A percentile compares a stretch with the other conserved stretches of the same genome.
Evolutionary conservation across 2,797 vertebrate genomes (phyloP).

Genomic region (Loris lydekkerianus): DNA sequence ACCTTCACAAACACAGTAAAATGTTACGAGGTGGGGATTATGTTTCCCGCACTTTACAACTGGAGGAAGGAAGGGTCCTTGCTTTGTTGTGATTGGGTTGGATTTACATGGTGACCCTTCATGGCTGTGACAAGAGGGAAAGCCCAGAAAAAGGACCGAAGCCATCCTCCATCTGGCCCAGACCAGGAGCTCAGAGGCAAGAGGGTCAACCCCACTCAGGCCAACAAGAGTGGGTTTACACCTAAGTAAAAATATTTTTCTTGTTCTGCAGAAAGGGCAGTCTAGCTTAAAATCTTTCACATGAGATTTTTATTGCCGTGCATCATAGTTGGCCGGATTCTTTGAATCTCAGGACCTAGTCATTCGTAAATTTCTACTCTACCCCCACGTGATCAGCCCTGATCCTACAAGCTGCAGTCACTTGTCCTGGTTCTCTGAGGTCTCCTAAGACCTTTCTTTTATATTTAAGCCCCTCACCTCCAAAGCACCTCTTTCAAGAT

Average conservation of each 20-base stretch:
- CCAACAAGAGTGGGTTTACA: not conserved
- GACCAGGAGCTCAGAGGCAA: not conserved
- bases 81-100: not conserved
- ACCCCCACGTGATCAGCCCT: not conserved
- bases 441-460: not conserved
- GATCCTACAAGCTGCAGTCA: not conserved
- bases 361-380: not conserved
- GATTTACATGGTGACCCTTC: not conserved
- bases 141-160: not conserved
- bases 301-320: not conserved
- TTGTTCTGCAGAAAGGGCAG: not conserved
- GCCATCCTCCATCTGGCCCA: not conserved
- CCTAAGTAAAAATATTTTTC: not conserved
- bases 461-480: not conserved
- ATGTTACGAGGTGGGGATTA: not conserved
- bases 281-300: not conserved
- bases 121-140: not conserved
- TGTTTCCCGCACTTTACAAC: constrained; percentile 27
- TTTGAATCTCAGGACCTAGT: not conserved
- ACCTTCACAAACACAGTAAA: constrained; percentile 48
- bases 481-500: not conserved
- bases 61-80: not conserved
- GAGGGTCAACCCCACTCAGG: not conserved
- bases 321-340: not conserved
- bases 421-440: not conserved